phyloP scores from a whole-genome alignment of 2,888 invertebrate species.

The Lepetodrilus schrolli region DNA sequence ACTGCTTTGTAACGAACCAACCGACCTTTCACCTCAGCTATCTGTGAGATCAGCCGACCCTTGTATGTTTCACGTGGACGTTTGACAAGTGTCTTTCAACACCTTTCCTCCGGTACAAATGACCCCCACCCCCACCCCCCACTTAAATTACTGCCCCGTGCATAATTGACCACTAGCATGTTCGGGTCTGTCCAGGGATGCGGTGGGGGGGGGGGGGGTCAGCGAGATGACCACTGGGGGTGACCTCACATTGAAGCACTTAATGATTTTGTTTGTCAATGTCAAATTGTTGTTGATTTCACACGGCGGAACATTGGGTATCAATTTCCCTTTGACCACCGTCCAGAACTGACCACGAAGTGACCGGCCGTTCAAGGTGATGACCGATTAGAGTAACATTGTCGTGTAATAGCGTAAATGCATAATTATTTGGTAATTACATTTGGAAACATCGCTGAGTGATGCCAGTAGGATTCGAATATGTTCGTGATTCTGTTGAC shows the following conservation, averaged over 20 bases:
- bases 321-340: conserved; percentile 17
- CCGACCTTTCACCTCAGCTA: conserved; percentile 5
- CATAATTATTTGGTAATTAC: too few species aligned
- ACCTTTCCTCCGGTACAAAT: background rate
- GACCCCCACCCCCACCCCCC: too few species aligned
- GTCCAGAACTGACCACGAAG: too few species aligned
- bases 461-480: too few species aligned
- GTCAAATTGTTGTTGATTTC: conserved; percentile 24
- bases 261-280: conserved; percentile 23
- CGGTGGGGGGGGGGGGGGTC: background rate
- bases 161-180: conserved; percentile 13
- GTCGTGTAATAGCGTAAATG: too few species aligned
- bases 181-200: background rate
- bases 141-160: conserved; percentile 20
- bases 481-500: too few species aligned
- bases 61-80: conserved; percentile 12
- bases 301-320: background rate
- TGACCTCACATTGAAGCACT: conserved; percentile 3
- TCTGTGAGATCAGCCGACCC: conserved; percentile 7
- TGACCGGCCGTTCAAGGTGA: too few species aligned
- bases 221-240: background rate
- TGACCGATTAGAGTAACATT: too few species aligned
- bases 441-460: too few species aligned
- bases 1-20: background rate
- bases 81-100: conserved; percentile 15